Evolutionary conservation across 2,888 invertebrate species (phyloP), one percentile per base, ranked within the genome.

Genomic region (Silvanus unidentatus): DNA sequence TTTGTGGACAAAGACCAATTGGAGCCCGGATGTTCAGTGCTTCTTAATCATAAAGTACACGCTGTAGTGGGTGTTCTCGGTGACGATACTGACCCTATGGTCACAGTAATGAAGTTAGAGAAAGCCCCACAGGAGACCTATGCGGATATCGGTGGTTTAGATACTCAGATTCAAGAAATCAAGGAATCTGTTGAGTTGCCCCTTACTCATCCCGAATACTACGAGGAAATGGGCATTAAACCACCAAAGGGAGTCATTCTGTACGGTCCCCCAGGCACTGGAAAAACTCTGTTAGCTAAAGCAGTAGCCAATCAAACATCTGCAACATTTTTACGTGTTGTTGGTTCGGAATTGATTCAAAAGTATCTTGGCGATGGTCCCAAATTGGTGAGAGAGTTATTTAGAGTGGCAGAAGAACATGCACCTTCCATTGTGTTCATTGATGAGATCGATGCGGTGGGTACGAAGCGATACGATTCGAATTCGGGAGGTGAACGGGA

Each of bases 211-310:
- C 99, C 99, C 1, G 99, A 99, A 72, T 98, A 98, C 73, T 99
- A 99, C 69, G 98, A 99, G 72, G 99, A 99, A 75, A 99, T 99
- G 98, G 99, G 99, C 45, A 99, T 99, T 59, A 95, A 96, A 67
- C 98, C 99, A 10, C 99, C 99, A 0, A 99, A 99, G 70, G 99
- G 99, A 56, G 98, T 99, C 1, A 99, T 99, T 64, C 77, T 99
- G 29, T 99, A 99, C 72, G 99, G 98, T 0, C 88, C 90, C 12
- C 99, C 99, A 0, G 99, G 99, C 36, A 99, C 98, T 12, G 99
- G 98, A 40, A 99, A 99, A 74, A 99, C 99, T 0, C 75, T 99
- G 32, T 75, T 99, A 43, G 99, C 99, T 6, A 99, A 99, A 74
- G 99, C 99, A 14, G 99, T 99, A 0, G 99, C 99, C 36, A 99